Base-by-base conservation (phyloP, 2,797 vertebrate species). In the Lagodon rhomboides region DNA sequence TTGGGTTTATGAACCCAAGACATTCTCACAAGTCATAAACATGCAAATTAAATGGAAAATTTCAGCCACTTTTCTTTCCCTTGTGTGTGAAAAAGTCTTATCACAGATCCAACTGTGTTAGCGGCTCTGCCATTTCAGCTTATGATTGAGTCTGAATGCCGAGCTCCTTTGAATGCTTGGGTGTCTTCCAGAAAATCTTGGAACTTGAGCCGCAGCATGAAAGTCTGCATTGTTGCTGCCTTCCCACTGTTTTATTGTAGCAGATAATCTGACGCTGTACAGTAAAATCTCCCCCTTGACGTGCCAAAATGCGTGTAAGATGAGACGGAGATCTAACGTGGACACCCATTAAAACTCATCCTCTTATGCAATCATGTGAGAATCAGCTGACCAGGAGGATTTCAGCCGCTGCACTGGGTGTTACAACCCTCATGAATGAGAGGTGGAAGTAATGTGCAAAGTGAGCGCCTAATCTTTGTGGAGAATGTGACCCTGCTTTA, bases 401-500 rank as follows among this genome's bases (percentile, higher is more conserved):
- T 94, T 91, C 63, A 77, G 70, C 55, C 79, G 64, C 85, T 38
- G 73, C 70, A 25, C 83, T 11, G 79, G 65, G 54, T 87, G 75
- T 89, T 91, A 85, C 81, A 77, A 85, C 76, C 38, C 79, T 85
- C 44, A 64, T 23, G 82, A 82, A 74, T 79, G 61, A 70, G 71
- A 64, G 43, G 71, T 82, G 65, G 80, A 85, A 79, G 73, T 78
- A 81, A 73, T 68, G 84, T 79, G 82, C 64, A 85, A 79, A 80
- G 41, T 78, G 86, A 87, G 58, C 50, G 66, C 75, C 86, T 94
- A 95, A 94, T 94, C 90, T 83, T 73, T 77, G 68, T 64, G 44
- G 88, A 91, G 93, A 95, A 95, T 95, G 93, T 93, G 93, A 93
- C 85, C 89, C 77, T 71, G 66, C 59, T 44, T 86, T 72, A 88